These are phyloP conservation scores for Hormaphis cornu DNA, from an alignment of 1,140 invertebrate genomes.

Conservation along the genomic window DNA sequence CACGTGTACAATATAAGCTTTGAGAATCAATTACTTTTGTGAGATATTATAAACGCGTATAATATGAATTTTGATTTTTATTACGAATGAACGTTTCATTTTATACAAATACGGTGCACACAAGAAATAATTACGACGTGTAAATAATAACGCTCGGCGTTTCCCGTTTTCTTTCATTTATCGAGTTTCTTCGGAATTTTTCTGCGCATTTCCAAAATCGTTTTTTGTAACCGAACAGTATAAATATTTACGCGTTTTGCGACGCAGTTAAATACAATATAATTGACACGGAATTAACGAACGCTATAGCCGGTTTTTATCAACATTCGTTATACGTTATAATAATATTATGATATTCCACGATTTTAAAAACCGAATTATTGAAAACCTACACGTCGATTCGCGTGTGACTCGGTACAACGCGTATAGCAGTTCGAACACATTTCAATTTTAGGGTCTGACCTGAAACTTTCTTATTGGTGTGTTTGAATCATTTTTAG, in stretches of 20 bases:
- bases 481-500: too few species aligned
- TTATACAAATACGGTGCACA: not conserved
- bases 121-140: not conserved
- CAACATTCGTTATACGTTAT: too few species aligned
- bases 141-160: not conserved
- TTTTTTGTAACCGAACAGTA: not conserved
- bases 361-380: too few species aligned
- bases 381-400: too few species aligned
- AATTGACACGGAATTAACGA: not conserved
- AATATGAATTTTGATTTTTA: slow-evolving; percentile 1
- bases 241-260: not conserved
- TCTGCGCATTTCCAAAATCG: not conserved
- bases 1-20: too few species aligned
- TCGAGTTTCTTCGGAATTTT: slow-evolving; percentile 18
- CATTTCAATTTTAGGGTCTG: too few species aligned
- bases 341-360: too few species aligned
- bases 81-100: not conserved
- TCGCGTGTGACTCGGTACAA: too few species aligned
- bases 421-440: too few species aligned
- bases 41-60: not conserved
- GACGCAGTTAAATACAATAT: slow-evolving; percentile 8
- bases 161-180: not conserved
- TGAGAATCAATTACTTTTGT: not conserved
- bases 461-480: too few species aligned
- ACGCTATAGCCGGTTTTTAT: too few species aligned